Conservation (phyloP, 1,140 invertebrate genomes). For the Drosophila arawakana region DNA sequence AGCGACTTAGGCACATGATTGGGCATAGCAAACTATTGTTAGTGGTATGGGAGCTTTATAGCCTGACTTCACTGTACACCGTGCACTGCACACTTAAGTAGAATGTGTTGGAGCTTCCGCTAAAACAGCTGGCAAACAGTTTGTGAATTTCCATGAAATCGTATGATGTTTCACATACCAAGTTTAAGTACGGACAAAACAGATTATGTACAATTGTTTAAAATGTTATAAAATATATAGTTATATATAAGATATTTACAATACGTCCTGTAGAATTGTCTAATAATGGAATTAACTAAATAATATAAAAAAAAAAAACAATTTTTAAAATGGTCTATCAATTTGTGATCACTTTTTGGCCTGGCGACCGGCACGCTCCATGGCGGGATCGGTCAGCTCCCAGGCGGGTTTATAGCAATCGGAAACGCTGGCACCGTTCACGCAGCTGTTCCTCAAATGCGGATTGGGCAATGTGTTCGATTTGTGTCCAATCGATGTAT, state of each 20-base stretch:
- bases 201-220: neutral
- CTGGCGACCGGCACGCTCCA: constrained; percentile 90
- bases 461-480: constrained; percentile 93
- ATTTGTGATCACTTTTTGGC: constrained; percentile 34
- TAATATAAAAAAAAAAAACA: neutral
- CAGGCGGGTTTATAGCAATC: constrained; percentile 91
- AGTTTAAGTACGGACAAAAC: neutral
- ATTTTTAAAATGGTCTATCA: no score
- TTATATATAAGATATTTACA: constrained; percentile 6
- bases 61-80: no score
- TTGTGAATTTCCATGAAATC: neutral
- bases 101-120: no score
- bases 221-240: neutral
- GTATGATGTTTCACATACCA: neutral
- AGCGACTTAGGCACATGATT: no score
- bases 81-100: no score
- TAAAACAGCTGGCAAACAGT: no score
- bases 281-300: constrained; percentile 31
- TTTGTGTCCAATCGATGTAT: constrained; percentile 93
- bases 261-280: constrained; percentile 13
- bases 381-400: constrained; percentile 87
- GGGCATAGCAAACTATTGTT: no score
- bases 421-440: constrained; percentile 41
- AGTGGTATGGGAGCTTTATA: no score
- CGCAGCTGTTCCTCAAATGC: constrained; percentile 86